Base-by-base conservation (phyloP, 2,113 vertebrate species). In the Oreocharis arfaki region DNA sequence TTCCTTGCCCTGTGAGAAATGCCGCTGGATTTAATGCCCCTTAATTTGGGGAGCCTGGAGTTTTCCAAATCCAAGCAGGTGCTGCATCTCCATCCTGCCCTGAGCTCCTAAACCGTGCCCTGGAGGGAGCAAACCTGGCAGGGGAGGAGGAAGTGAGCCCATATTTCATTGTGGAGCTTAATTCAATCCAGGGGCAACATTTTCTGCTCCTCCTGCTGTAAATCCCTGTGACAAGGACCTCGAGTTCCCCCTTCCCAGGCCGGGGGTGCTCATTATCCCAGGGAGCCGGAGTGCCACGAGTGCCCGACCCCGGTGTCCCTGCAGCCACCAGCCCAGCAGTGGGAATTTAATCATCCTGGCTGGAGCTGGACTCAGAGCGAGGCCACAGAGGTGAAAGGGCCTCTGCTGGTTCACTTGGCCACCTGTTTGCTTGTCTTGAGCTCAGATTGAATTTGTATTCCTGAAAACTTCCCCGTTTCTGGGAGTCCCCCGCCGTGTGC, bases 401-500 rank as follows among this genome's bases (percentile, higher is more conserved):
- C 91, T 73, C 67, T 63, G 80, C 81, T 87, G 32, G 92, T 95
- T 95, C 95, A 91, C 47, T 63, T 30, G 64, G 83, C 95, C 97
- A 96, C 96, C 96, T 97, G 97, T 87, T 93, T 68, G 92, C 93
- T 95, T 80, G 91, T 95, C 95, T 67, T 68, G 71, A 73, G 79
- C 89, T 92, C 37, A 2, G 68, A 65, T 92, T 97, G 74, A 39
- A 93, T 96, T 95, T 93, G 70, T 46, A 3, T 64, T 86, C 63
- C 77, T 10, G 60, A n/a, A 94, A 94, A 76, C 13, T 80, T 46
- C 78, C 64, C 4, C 0, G 1, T 68, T 84, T 57, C 59, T 19
- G 10, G 50, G 81, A 67, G 57, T 13, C 12, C 63, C 47, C n/a
- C 7, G 14, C 15, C n/a, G n/a, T 19, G 49, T 7, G 57, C 39